These are phyloP conservation scores for Chionis minor DNA, from an alignment of 2,113 vertebrate genomes.

Conservation along the genomic window DNA sequence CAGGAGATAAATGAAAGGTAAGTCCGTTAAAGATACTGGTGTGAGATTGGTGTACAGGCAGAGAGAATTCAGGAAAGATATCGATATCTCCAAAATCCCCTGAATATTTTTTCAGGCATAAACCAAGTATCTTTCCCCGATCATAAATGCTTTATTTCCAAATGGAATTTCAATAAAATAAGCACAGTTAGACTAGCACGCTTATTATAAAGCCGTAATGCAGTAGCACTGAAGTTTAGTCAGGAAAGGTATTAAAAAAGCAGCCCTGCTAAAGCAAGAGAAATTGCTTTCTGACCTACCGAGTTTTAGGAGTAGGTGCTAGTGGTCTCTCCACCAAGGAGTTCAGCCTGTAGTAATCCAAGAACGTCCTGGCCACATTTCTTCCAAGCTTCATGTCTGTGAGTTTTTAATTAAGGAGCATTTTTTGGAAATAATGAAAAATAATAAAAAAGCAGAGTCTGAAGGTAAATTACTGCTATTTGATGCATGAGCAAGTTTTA, in stretches of 20 bases:
- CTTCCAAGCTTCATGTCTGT: slow-evolving; percentile 96
- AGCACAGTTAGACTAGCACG: slow-evolving; percentile 13
- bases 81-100: slow-evolving; percentile 43
- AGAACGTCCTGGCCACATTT: slow-evolving; percentile 93
- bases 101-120: slow-evolving; percentile 47
- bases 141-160: slow-evolving; percentile 48
- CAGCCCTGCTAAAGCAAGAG: slow-evolving; percentile 17
- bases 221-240: slow-evolving; percentile 24
- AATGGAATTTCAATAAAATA: slow-evolving; percentile 60
- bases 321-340: slow-evolving; percentile 78
- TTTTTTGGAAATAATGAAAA: neutral
- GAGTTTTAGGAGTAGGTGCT: slow-evolving; percentile 71
- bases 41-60: slow-evolving; percentile 41
- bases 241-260: slow-evolving; percentile 30
- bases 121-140: slow-evolving; percentile 55
- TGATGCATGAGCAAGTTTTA: slow-evolving; percentile 30
- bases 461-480: slow-evolving; percentile 19
- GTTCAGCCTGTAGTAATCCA: slow-evolving; percentile 95
- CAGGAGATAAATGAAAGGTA: slow-evolving; percentile 44
- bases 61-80: slow-evolving; percentile 37
- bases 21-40: slow-evolving; percentile 44
- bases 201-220: slow-evolving; percentile 26
- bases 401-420: slow-evolving; percentile 77
- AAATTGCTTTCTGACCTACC: slow-evolving; percentile 69
- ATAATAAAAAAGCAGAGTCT: neutral